These are phyloP conservation scores for Rhinoraja longicauda DNA, from an alignment of 2,797 vertebrate genomes.

Conservation along the genomic window DNA sequence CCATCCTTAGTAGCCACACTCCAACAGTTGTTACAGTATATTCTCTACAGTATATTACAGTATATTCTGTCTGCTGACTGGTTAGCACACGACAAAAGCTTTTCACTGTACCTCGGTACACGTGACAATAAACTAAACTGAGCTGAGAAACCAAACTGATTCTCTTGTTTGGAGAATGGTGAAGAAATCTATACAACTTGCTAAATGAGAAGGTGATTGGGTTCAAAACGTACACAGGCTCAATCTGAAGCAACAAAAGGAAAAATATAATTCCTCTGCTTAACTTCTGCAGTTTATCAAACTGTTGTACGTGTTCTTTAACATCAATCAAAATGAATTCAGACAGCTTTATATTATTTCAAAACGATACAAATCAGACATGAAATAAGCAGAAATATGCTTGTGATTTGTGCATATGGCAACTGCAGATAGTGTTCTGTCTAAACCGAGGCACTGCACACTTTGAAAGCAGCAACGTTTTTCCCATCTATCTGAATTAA, in stretches of 20 bases:
- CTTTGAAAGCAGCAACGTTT: not conserved
- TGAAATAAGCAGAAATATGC: not conserved
- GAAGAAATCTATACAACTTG: not conserved
- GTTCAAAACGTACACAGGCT: not conserved
- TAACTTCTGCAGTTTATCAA: not conserved
- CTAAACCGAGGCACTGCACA: not conserved
- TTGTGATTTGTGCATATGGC: not conserved
- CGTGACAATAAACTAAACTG: too few relatives aligned
- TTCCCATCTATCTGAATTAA: not conserved
- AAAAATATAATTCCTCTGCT: not conserved
- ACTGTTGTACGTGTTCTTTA: not conserved
- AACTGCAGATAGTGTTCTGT: not conserved
- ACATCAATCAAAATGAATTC: not conserved
- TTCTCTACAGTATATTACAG: too few relatives aligned
- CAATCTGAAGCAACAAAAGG: not conserved
- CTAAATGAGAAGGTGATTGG: not conserved
- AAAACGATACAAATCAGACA: not conserved
- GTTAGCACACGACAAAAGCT: too few relatives aligned
- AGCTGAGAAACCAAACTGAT: not conserved
- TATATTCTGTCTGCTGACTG: too few relatives aligned
- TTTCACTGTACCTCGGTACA: too few relatives aligned
- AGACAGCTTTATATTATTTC: constrained; percentile 7
- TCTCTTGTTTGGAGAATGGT: not conserved
- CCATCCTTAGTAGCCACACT: not conserved
- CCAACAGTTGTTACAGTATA: not conserved